These are phyloP conservation scores for Coranthus polyacanthus DNA, from an alignment of 2,797 vertebrate genomes.

Conservation along the genomic window DNA sequence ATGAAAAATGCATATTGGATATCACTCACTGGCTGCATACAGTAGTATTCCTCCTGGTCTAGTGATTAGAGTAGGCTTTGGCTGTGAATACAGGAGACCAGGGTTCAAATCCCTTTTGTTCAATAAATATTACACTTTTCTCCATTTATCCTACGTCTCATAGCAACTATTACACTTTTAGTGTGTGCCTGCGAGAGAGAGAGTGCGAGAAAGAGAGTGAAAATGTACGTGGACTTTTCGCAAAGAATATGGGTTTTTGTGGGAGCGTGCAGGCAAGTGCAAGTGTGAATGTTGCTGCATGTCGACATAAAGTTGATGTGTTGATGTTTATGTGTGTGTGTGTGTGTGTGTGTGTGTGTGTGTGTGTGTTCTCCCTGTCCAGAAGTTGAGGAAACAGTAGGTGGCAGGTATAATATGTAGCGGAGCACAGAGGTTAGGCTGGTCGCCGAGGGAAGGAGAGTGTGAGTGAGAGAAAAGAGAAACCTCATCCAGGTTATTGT, in stretches of 20 bases:
- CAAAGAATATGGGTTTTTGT: neutral
- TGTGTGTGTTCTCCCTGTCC: conserved; percentile 43
- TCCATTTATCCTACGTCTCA: conserved; percentile 18
- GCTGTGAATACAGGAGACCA: conserved; percentile 19
- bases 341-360: too few species aligned
- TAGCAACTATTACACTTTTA: neutral
- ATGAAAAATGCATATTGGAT: neutral
- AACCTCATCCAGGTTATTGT: conserved; percentile 79
- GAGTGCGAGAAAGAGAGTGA: too few species aligned
- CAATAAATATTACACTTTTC: conserved; percentile 38
- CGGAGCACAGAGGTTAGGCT: conserved; percentile 59
- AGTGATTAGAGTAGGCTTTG: conserved; percentile 12
- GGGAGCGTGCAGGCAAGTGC: too few species aligned
- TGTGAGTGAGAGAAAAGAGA: conserved; percentile 64
- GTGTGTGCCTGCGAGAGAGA: too few species aligned
- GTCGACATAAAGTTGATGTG: conserved; percentile 6
- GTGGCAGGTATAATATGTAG: conserved; percentile 76
- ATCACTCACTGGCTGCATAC: neutral
- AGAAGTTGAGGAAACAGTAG: conserved; percentile 70
- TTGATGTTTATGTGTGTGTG: conserved; percentile 44
- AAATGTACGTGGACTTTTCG: neutral
- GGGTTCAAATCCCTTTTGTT: conserved; percentile 40
- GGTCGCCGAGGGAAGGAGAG: conserved; percentile 36
- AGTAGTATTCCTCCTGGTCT: conserved; percentile 17
- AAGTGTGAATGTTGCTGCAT: too few species aligned